Evolutionary conservation across 2,888 invertebrate species (phyloP), one percentile per base, ranked within the genome.

Genomic region (Hedya salicella): DNA sequence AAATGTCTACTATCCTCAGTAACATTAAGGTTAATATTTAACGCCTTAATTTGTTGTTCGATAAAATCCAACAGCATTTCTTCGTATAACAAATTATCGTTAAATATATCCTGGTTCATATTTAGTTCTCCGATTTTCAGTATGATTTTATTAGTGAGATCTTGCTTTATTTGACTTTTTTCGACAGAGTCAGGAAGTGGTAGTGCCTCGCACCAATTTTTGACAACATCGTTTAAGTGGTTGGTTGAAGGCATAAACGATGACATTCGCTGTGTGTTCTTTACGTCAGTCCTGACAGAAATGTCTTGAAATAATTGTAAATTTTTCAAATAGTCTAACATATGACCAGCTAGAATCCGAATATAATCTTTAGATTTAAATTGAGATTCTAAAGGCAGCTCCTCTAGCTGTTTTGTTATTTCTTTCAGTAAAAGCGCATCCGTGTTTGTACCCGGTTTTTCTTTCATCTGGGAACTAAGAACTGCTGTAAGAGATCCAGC

Each of bases 71-170:
- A 72, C 17, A 86, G 68, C 19, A 83, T 57, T 4, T 82, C 73
- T 70, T 78, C 75, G 65, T 85, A 86, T 11, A 85, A 66, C 36
- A 71, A 71, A 60, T 80, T 76, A 46, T 86, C 82, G 6, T 81
- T 77, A 1, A 83, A 77, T 64, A 83, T 71, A 48, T 82, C 79
- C 19, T 82, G 81, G 52, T 83, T 80, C 60, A 82, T 71, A 72
- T 86, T 83, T 36, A 86, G 73, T 71, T 82, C 80, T 3, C 75
- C 77, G 50, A 86, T 74, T 75, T 80, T 82, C 39, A 77, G 72
- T 8, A 77, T 73, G 40, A 86, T 63, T 71, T 72, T 79, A 36
- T 67, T 72, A 11, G 73, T 72, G 32, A 81, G 67, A 17, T 77
- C 73, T 70, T 81, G 77, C 72, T 80, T 85, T 4, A 77, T 59